Evolutionary conservation across 1,140 invertebrate species (phyloP), one percentile per base, ranked within the genome.

Genomic region (Frieseomelitta varia): DNA sequence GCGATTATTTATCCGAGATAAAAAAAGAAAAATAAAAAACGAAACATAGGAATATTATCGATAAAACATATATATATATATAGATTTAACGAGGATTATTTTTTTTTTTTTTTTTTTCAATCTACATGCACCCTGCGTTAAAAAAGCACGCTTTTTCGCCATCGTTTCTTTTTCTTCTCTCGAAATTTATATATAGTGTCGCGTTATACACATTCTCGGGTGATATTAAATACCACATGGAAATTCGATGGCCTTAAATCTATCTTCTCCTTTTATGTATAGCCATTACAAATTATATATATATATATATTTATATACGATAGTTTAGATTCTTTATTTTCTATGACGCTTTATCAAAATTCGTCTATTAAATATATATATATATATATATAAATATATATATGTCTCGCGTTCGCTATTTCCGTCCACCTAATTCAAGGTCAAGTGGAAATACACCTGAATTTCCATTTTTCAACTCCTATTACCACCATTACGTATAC

Each of bases 311-410:
- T 4, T 39, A 39, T 65, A 88, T 90, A 88, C 71, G 75, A 79
- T 79, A 85, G 68, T 87, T 81, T 87, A 83, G 77, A 87, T 83
- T 84, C 81, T 90, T 91, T 89, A 85, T 87, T 90, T 90, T 91
- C 85, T 91, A 92, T 90, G 90, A 88, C 88, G 76, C 85, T 91
- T 93, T 92, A 93, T 93, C 91, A 93, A 93, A 93, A 93, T 91
- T 93, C 90, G 91, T 91, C 92, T 93, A 92, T 93, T 92, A 93
- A 91, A 93, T 93, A 91, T 75, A 75, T 55, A 73, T 56, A 75
- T 75, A 75, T 55, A 24, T 75, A 75, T 74, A 4, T n/a, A 92
- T 93, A 91, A 91, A 92, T 92, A 92, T 82, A 87, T 87, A 90
- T 92, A 92, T 88, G 91, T 91, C 90, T 91, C 81, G 73, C 85